Evolutionary conservation across 2,888 invertebrate species (phyloP).

Genomic region (Leistus spinibarbis): DNA sequence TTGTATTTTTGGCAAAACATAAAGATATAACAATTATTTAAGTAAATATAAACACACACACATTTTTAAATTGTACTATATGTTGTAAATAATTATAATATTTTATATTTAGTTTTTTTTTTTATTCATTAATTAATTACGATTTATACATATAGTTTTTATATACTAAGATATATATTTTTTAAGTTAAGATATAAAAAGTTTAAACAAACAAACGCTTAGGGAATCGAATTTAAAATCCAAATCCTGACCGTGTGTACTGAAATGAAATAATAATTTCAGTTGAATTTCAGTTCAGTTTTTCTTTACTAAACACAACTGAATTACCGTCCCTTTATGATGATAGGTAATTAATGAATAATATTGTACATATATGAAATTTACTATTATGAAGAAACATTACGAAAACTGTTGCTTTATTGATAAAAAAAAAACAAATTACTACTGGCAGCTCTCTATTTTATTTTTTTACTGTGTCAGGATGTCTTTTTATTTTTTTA

Average conservation of each 20-base stretch:
- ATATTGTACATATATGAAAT: not conserved
- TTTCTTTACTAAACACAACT: not conserved
- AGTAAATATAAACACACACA: constrained; percentile 1
- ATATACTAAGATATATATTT: constrained; percentile 11
- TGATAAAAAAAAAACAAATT: not conserved
- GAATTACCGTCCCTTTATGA: constrained; percentile 22
- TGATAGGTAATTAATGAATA: constrained; percentile 4
- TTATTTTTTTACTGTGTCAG: not conserved
- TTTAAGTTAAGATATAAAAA: constrained; percentile 22
- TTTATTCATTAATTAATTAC: constrained; percentile 6
- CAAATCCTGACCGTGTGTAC: constrained; percentile 15
- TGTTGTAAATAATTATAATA: constrained; percentile 24
- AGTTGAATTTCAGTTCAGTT: not conserved
- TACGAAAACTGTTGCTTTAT: not conserved
- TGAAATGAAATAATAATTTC: not conserved
- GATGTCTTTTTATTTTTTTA: not conserved
- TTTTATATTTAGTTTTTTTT: not conserved
- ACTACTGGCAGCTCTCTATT: not conserved
- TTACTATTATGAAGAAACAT: not conserved
- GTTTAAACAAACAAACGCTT: constrained; percentile 1
- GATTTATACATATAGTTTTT: constrained; percentile 27
- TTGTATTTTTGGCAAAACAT: constrained; percentile 13
- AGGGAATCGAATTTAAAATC: not conserved
- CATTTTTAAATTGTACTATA: constrained; percentile 21
- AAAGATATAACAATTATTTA: constrained; percentile 4